Base-by-base conservation (phyloP, 2,797 vertebrate species). In the Rallus crepitans region DNA sequence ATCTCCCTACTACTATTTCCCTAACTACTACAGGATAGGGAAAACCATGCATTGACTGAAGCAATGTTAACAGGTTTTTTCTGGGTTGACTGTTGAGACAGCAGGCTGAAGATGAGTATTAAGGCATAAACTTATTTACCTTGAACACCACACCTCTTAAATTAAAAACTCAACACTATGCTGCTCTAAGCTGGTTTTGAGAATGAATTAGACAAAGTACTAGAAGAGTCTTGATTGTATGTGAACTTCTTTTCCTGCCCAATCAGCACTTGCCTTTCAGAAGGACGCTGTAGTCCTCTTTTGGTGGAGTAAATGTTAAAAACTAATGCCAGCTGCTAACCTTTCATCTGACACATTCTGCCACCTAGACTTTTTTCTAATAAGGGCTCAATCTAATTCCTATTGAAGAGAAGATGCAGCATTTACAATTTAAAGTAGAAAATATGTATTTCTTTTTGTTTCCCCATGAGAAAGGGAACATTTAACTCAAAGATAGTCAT, bases 341-440 rank as follows among this genome's bases (percentile, higher is more conserved):
- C 87, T 82, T 90, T 89, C 63, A 87, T 78, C 61, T 90, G 72
- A 77, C 60, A 78, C 53, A 77, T 45, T 78, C n/a, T 93, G 61
- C 69, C 71, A 47, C 59, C 76, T 82, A 7, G 42, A 65, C n/a
- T 92, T 82, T 70, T 76, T 79, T 86, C 39, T 65, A 90, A 77
- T 65, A 45, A 92, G 50, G 12, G 50, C 35, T 93, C 64, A 87
- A 57, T 94, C 65, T 79, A 72, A 92, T 84, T 87, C 33, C 91
- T 87, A 35, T 55, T 93, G 71, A 94, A 93, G 68, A 91, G 50
- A 96, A 40, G 52, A 79, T 52, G 78, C 27, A 94, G 61, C 47
- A 82, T 81, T 84, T 90, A 88, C 31, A 94, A 78, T 92, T 93
- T 91, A 50, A 84, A 86, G 45, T 45, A 66, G 68, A 69, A 71